Evolutionary conservation across 2,888 invertebrate species (phyloP).

Genomic region (Uloborus plumipes): DNA sequence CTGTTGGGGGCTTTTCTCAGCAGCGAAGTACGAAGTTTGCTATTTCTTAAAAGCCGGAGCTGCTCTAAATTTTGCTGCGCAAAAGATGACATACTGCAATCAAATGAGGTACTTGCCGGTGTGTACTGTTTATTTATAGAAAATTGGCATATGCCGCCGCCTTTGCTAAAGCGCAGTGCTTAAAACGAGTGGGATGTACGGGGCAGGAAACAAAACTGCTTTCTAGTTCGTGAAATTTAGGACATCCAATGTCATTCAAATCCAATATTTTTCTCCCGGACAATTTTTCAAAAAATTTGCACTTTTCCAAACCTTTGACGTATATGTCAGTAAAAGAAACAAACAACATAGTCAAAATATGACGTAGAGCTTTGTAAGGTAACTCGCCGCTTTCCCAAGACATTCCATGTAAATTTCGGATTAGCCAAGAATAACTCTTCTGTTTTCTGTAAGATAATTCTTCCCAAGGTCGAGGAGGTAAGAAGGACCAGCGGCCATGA

Average conservation of each 20-base stretch:
- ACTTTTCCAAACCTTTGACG: constrained; percentile 2
- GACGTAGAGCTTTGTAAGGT: background rate
- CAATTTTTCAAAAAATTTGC: constrained; percentile 2
- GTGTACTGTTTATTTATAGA: background rate
- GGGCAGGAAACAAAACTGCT: background rate
- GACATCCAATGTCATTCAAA: background rate
- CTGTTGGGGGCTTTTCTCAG: background rate
- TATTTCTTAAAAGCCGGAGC: background rate
- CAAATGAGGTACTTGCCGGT: background rate
- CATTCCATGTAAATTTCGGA: background rate
- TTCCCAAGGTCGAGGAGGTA: background rate
- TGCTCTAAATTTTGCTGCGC: background rate
- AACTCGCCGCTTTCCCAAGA: constrained; percentile 1
- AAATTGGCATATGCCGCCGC: background rate
- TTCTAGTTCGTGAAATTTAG: background rate
- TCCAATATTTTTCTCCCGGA: background rate
- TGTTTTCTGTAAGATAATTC: background rate
- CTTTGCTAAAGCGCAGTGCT: constrained; percentile 1
- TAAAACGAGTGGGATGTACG: background rate
- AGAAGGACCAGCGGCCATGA: background rate
- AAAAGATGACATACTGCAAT: background rate
- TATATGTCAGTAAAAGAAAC: background rate
- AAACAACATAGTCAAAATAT: background rate
- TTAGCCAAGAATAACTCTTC: background rate
- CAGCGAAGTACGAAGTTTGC: background rate